phyloP scores from a whole-genome alignment of 2,888 invertebrate species.

The Cartodere bifasciata region DNA sequence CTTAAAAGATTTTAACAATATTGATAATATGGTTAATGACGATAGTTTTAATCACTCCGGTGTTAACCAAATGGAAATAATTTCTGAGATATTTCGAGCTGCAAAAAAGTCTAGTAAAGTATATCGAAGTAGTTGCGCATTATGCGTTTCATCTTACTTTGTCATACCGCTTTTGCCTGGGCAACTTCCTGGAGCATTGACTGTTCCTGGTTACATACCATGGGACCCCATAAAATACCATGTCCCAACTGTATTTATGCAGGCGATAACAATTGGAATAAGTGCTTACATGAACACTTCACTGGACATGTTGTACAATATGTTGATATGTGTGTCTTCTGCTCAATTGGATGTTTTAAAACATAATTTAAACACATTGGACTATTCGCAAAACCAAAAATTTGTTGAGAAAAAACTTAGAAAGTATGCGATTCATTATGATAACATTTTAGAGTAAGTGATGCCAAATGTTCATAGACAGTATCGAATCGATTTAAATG shows the following conservation, averaged over 20 bases:
- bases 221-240: slow-evolving; percentile 10
- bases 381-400: slow-evolving; percentile 5
- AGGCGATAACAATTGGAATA: slow-evolving; percentile 7
- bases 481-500: background rate
- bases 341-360: slow-evolving; percentile 8
- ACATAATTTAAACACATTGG: slow-evolving; percentile 6
- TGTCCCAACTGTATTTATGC: slow-evolving; percentile 6
- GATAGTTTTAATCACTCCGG: no score
- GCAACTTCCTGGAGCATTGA: no score
- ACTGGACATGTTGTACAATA: slow-evolving; percentile 7
- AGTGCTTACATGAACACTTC: slow-evolving; percentile 10
- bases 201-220: slow-evolving; percentile 9
- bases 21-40: no score
- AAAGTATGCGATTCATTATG: slow-evolving; percentile 1
- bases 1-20: no score
- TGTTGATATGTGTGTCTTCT: slow-evolving; percentile 6
- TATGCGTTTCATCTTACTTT: no score
- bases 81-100: no score
- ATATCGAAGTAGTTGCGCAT: no score
- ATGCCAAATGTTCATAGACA: background rate
- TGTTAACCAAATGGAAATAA: no score
- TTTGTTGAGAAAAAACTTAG: slow-evolving; percentile 4
- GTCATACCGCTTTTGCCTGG: no score
- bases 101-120: no score
- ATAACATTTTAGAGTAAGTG: slow-evolving; percentile 7